Evolutionary conservation across 2,888 invertebrate species (phyloP).

Genomic region (Megaustenia siamemsis): DNA sequence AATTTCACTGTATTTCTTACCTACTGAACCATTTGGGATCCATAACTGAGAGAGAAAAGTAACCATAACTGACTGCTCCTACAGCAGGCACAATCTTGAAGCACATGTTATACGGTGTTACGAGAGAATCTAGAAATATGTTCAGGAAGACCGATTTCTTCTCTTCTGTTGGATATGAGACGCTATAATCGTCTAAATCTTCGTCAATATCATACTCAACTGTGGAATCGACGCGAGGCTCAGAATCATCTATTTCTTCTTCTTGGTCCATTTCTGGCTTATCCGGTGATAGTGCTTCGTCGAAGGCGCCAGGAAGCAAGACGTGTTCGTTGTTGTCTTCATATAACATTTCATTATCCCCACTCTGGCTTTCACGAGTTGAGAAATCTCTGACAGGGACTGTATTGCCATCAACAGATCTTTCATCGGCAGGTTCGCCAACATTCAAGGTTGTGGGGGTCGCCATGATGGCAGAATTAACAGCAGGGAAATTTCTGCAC

Average conservation of each 20-base stretch:
- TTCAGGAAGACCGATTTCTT: slow-evolving; percentile 16
- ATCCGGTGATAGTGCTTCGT: slow-evolving; percentile 16
- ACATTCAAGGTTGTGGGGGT: slow-evolving; percentile 54
- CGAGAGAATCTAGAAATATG: slow-evolving; percentile 40
- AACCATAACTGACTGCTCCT: slow-evolving; percentile 69
- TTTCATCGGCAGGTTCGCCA: slow-evolving; percentile 53
- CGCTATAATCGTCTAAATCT: slow-evolving; percentile 14
- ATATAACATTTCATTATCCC: background rate
- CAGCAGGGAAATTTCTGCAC: background rate
- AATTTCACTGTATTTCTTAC: no score
- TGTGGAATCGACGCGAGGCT: background rate
- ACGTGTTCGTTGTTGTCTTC: slow-evolving; percentile 3
- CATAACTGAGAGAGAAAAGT: slow-evolving; percentile 72
- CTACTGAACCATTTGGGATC: slow-evolving; percentile 66
- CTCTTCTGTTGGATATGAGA: background rate
- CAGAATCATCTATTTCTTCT: background rate
- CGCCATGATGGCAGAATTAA: slow-evolving; percentile 45
- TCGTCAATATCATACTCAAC: slow-evolving; percentile 41
- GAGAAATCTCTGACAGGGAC: slow-evolving; percentile 31
- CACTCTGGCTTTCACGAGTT: background rate
- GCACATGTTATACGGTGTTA: slow-evolving; percentile 45
- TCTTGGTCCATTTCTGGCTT: slow-evolving; percentile 12
- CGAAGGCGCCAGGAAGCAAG: background rate
- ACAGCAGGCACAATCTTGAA: slow-evolving; percentile 65
- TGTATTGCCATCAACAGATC: slow-evolving; percentile 46